Base-by-base conservation (phyloP, 1,140 invertebrate species). In the Phymastichus coffea region DNA sequence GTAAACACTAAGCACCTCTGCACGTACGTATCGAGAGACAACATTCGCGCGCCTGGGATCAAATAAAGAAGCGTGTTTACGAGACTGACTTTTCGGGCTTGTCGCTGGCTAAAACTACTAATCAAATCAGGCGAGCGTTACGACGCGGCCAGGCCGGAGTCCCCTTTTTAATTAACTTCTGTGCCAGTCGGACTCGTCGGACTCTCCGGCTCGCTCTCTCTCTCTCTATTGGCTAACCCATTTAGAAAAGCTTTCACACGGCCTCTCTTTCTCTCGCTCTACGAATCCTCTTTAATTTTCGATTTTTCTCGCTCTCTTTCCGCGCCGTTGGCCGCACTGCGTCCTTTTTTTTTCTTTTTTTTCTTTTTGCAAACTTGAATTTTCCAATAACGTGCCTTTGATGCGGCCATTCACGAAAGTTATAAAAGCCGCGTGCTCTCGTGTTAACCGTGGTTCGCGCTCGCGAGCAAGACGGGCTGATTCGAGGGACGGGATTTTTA, bases 401-500 rank as follows among this genome's bases (percentile, higher is more conserved):
- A 58, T 51, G 56, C 14, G 44, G 33, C 19, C 23, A 12, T 22
- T 23, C 33, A 12, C 14, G 20, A 30, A 44, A 30, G 53, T 28
- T 46, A 46, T 43, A 44, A 28, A 64, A 66, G 43, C 25, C 54
- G 23, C 44, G 54, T 43, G n/a, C n/a, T n/a, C n/a, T n/a, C n/a
- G n/a, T n/a, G n/a, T n/a, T n/a, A n/a, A n/a, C n/a, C n/a, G n/a
- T n/a, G n/a, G n/a, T n/a, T n/a, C n/a, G n/a, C n/a, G n/a, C n/a
- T n/a, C n/a, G n/a, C 19, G 41, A 33, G 28, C 60, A 49, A 65
- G 57, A 65, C 64, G 28, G 51, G 53, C n/a, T n/a, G n/a, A n/a
- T n/a, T n/a, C n/a, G n/a, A n/a, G n/a, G 63, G 63, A 51, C 52
- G 61, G 67, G 68, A 71, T 72, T 73, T 73, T 70, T 70, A 71